These are phyloP conservation scores for Lasioglossum vierecki DNA, from an alignment of 2,888 invertebrate genomes.

Conservation along the genomic window DNA sequence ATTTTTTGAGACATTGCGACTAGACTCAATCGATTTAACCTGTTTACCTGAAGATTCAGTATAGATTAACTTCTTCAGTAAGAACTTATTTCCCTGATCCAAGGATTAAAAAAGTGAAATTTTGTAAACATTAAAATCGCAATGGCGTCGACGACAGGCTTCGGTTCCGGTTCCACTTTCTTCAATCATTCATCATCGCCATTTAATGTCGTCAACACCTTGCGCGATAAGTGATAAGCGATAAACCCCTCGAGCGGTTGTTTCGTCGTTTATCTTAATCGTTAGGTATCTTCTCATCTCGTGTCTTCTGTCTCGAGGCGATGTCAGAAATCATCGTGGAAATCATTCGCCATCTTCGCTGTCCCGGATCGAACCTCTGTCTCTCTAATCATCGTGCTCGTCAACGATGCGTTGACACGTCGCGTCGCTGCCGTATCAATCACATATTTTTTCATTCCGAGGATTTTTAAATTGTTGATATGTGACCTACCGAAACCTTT, in stretches of 20 bases:
- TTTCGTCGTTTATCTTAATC: background rate
- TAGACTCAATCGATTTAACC: too few relatives aligned
- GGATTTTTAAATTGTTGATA: background rate
- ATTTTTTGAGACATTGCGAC: too few relatives aligned
- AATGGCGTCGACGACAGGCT: background rate
- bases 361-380: background rate
- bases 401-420: background rate
- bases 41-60: too few relatives aligned
- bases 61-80: background rate
- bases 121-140: background rate
- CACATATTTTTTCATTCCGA: background rate
- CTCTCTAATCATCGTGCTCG: background rate
- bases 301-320: background rate
- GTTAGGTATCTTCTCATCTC: slow-evolving; percentile 6
- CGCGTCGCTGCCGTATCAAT: background rate
- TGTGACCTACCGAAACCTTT: background rate
- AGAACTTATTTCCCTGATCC: background rate
- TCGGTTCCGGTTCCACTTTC: background rate
- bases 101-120: background rate
- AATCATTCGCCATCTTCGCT: background rate
- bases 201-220: background rate
- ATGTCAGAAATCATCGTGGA: background rate
- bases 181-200: background rate
- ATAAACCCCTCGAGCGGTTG: background rate
- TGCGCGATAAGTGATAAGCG: too few relatives aligned